These are phyloP conservation scores for Acrobasis suavella DNA, from an alignment of 2,888 invertebrate genomes.

Conservation along the genomic window DNA sequence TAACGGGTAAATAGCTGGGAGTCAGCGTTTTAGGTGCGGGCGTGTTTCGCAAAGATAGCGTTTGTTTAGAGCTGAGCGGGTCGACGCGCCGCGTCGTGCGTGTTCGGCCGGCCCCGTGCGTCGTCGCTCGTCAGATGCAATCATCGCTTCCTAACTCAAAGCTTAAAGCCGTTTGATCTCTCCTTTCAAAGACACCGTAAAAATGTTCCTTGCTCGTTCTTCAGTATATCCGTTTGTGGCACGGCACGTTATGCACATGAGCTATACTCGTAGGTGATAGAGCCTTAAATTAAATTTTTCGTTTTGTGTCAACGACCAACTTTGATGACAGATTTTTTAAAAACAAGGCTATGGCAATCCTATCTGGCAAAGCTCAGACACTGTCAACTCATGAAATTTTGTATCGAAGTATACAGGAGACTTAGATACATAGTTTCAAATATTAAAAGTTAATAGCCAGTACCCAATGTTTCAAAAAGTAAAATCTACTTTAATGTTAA, in stretches of 20 bases:
- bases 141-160: conserved; percentile 59
- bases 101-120: conserved; percentile 22
- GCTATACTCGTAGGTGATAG: no score
- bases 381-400: no score
- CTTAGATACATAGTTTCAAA: no score
- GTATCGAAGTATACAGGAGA: no score
- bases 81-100: conserved; percentile 39
- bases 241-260: not conserved
- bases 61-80: conserved; percentile 61
- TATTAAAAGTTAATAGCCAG: no score
- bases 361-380: no score
- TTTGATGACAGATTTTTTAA: no score
- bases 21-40: conserved; percentile 52
- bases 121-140: conserved; percentile 40
- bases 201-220: conserved; percentile 18
- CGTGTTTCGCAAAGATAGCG: conserved; percentile 60
- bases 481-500: no score
- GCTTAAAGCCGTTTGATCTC: conserved; percentile 70
- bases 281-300: no score
- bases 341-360: no score
- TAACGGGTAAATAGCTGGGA: conserved; percentile 55
- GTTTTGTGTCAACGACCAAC: no score
- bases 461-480: no score
- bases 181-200: conserved; percentile 47
- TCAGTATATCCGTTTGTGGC: conserved; percentile 6